Conservation (phyloP, 2,888 invertebrate species). For the Stenurella melanura region DNA sequence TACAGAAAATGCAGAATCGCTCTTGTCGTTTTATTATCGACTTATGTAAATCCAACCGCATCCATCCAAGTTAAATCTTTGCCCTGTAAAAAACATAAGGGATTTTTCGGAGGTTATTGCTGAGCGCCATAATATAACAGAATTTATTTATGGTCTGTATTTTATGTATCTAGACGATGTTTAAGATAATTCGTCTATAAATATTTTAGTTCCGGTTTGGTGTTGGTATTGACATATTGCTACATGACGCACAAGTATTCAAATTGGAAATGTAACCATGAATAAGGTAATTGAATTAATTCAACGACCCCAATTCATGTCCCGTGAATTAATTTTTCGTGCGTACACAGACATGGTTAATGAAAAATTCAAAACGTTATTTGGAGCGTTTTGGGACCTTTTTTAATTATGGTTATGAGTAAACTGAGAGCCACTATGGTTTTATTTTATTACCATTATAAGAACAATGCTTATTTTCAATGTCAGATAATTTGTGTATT, state of each 20-base stretch:
- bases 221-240: neutral
- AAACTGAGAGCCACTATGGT: too few species aligned
- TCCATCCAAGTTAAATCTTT: constrained; percentile 12
- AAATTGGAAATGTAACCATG: neutral
- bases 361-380: neutral
- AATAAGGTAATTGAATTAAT: neutral
- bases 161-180: constrained; percentile 15
- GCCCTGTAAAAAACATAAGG: neutral
- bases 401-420: too few species aligned
- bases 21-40: neutral
- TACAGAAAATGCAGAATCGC: neutral
- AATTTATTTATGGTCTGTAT: constrained; percentile 20
- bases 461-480: too few species aligned
- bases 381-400: neutral
- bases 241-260: neutral
- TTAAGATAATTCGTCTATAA: neutral
- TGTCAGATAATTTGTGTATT: too few species aligned
- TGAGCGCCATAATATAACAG: neutral
- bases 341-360: neutral
- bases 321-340: neutral
- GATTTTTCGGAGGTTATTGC: constrained; percentile 14
- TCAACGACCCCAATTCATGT: neutral
- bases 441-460: too few species aligned
- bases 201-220: neutral
- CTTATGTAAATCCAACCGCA: constrained; percentile 11